A percentile compares a stretch with the other conserved stretches of the same genome.
Conservation (phyloP, 2,888 invertebrate genomes). For the Drosophila subsilvestris region DNA sequence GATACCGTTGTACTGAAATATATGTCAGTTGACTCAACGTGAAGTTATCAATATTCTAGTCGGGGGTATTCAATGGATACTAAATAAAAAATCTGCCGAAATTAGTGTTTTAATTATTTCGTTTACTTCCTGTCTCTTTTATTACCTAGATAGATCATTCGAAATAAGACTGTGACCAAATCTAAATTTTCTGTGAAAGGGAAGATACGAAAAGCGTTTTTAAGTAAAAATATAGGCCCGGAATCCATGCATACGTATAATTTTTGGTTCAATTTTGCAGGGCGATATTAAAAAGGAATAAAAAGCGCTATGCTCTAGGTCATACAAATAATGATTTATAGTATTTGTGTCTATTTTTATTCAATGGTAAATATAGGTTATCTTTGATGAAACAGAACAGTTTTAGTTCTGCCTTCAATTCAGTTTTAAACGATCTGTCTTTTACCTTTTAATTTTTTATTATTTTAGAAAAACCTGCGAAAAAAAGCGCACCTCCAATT, state of each 20-base stretch:
- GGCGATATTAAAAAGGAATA: constrained; percentile 15
- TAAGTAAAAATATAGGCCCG: background rate
- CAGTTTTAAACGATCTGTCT: background rate
- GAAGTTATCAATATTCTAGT: too few species aligned
- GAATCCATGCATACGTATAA: background rate
- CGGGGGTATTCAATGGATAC: too few species aligned
- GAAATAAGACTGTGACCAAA: too few species aligned
- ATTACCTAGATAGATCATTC: too few species aligned
- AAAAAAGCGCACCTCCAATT: constrained; percentile 93
- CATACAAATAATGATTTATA: background rate
- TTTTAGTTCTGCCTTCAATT: background rate
- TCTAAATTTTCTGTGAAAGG: too few species aligned
- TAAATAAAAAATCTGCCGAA: too few species aligned
- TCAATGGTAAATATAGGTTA: background rate
- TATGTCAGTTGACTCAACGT: too few species aligned
- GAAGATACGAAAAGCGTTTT: background rate
- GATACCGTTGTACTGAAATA: too few species aligned
- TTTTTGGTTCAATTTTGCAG: constrained; percentile 3
- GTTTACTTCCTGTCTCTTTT: too few species aligned
- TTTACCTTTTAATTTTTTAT: constrained; percentile 13
- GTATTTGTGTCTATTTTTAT: background rate
- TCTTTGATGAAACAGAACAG: background rate
- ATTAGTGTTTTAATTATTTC: too few species aligned
- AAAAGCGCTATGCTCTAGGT: background rate
- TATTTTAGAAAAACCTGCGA: constrained; percentile 95